Base-by-base conservation (phyloP, 1,140 invertebrate species). In the Bombus waltoni region DNA sequence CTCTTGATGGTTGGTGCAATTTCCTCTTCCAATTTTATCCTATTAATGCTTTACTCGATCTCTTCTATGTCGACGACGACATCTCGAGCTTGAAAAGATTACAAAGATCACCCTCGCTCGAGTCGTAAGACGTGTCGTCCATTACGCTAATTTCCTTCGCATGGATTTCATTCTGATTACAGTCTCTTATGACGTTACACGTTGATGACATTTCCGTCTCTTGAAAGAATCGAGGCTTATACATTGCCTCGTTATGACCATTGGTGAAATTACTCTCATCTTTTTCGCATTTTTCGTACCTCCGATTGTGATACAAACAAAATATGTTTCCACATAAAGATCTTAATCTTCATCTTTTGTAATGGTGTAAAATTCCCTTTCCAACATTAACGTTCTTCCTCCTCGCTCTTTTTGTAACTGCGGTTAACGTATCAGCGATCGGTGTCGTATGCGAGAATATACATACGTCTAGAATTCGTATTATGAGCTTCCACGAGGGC, bases 401-500 rank as follows among this genome's bases (percentile, higher is more conserved):
- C 11, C 1, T 40, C 40, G 32, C 83, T 75, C 79, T 87, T 42
- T 68, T 88, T 57, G 62, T 90, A 93, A 78, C 71, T 79, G 5
- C 47, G 2, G 0, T 22, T 53, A 18, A 53, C 18, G 93, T 92
- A 35, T 2, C 65, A 47, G 81, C 70, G 3, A 47, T 87, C n/a
- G 94, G 83, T 15, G 3, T 81, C 68, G 94, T 93, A 3, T 90
- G 71, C 10, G 78, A 44, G 35, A 53, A 53, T 6, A 53, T 94
- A 94, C 10, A 87, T 79, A 59, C 94, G 93, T 25, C 89, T 22
- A 53, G 18, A 22, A 53, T 53, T 89, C 5, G 91, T 90, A 22
- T 87, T 92, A 59, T 91, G 70, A n/a, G 84, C 87, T n/a, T 89
- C 90, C 76, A 94, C 82, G 80, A 94, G 94, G 28, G 77, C 75